A percentile compares a stretch with the other conserved stretches of the same genome.
Conservation (phyloP, 2,113 vertebrate genomes). For the Beaufortia kweichowensis region DNA sequence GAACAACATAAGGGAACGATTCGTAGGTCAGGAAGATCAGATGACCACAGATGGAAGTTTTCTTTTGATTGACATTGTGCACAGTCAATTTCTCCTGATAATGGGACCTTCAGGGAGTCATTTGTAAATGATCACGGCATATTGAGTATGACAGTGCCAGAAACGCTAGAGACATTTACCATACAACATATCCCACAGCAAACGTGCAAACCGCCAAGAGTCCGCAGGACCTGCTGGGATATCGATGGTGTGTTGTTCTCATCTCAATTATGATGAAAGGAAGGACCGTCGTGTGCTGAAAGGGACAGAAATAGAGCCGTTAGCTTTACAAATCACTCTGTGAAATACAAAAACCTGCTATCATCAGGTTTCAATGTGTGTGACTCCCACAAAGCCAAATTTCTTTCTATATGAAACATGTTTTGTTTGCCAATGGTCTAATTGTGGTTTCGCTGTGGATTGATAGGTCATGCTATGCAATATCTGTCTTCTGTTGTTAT, state of each 20-base stretch:
- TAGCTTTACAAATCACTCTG: constrained; percentile 10
- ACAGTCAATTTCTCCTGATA: neutral
- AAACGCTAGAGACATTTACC: constrained; percentile 78
- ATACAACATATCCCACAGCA: constrained; percentile 91
- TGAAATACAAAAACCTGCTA: neutral
- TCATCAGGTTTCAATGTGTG: neutral
- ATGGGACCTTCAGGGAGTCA: constrained; percentile 6
- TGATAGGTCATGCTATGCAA: neutral
- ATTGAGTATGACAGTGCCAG: constrained; percentile 18
- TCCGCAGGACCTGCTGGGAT: constrained; percentile 88
- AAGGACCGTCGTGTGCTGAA: constrained; percentile 92
- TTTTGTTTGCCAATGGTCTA: neutral
- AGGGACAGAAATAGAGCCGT: constrained; percentile 47
- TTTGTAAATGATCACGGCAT: constrained; percentile 11
- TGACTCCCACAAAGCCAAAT: neutral
- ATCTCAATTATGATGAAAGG: constrained; percentile 99
- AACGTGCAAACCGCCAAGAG: constrained; percentile 86
- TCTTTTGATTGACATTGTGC: constrained; percentile 8
- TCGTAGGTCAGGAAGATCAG: constrained; percentile 6
- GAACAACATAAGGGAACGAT: constrained; percentile 5
- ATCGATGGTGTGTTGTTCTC: constrained; percentile 92
- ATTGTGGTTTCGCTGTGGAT: neutral
- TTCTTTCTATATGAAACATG: neutral
- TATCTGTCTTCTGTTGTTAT: neutral
- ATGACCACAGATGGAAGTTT: constrained; percentile 8